A percentile compares a stretch with the other conserved stretches of the same genome.
Conservation (phyloP, 2,113 vertebrate species). For the Parus major region DNA sequence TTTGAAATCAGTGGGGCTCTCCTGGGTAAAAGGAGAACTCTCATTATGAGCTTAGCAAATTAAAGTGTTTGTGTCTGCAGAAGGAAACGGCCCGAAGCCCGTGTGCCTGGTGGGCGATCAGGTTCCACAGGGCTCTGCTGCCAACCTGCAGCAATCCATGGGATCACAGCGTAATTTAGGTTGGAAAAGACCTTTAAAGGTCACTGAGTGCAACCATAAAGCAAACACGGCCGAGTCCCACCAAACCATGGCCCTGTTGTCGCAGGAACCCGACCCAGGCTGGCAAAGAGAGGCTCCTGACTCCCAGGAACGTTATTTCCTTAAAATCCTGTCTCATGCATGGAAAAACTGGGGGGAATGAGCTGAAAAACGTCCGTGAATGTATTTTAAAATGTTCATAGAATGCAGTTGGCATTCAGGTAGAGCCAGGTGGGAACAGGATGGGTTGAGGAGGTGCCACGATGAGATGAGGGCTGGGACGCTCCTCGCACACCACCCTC, state of each 20-base stretch:
- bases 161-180: not conserved
- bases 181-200: not conserved
- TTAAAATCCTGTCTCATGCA: fast-evolving
- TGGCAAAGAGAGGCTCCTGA: not conserved
- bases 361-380: not conserved
- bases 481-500: fast-evolving
- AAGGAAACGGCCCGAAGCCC: not conserved
- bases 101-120: not conserved
- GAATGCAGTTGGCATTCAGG: no score
- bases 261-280: not conserved
- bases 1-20: not conserved
- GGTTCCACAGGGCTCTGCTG: not conserved
- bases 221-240: not conserved
- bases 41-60: not conserved
- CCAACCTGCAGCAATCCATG: not conserved
- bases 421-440: no score
- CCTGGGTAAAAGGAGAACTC: not conserved
- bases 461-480: not conserved
- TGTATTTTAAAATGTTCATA: fast-evolving
- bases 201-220: not conserved
- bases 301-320: not conserved
- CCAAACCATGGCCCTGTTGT: not conserved
- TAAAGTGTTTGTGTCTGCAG: not conserved
- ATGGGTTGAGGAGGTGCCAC: not conserved
- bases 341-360: fast-evolving